Conservation (phyloP, 2,113 vertebrate species). For the Pogonocichla stellata region DNA sequence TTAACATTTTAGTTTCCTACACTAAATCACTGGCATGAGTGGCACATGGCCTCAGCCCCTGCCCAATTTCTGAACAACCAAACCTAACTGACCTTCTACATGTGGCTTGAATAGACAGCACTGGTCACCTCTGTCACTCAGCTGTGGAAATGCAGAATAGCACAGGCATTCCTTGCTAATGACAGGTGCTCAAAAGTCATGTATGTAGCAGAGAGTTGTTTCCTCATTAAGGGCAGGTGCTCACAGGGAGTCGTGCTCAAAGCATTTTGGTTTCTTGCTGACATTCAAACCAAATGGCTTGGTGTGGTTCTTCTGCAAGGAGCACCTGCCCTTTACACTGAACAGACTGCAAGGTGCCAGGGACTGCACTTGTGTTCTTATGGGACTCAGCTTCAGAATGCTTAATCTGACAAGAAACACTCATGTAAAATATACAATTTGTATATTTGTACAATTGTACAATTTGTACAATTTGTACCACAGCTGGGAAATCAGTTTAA, state of each 20-base stretch:
- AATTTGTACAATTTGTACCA: no score
- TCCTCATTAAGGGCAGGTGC: not conserved
- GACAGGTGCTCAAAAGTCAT: not conserved
- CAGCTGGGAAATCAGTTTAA: not conserved
- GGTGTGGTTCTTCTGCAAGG: not conserved
- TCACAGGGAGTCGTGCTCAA: not conserved
- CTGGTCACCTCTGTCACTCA: rapidly evolving
- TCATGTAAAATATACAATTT: not conserved
- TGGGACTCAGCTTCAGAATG: not conserved
- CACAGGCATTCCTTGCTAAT: not conserved
- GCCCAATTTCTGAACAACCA: not conserved
- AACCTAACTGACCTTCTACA: not conserved
- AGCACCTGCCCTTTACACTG: rapidly evolving
- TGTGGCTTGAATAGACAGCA: not conserved
- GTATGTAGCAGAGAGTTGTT: not conserved
- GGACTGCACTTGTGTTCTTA: not conserved
- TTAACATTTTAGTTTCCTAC: not conserved
- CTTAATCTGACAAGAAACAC: not conserved
- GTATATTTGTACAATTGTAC: no score
- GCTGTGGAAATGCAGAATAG: not conserved
- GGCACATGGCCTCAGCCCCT: not conserved
- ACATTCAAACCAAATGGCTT: not conserved
- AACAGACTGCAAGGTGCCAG: not conserved
- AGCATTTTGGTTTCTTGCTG: not conserved
- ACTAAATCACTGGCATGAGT: not conserved